phyloP scores from a whole-genome alignment of 2,113 vertebrate genomes.

The Actinemys pallida region DNA sequence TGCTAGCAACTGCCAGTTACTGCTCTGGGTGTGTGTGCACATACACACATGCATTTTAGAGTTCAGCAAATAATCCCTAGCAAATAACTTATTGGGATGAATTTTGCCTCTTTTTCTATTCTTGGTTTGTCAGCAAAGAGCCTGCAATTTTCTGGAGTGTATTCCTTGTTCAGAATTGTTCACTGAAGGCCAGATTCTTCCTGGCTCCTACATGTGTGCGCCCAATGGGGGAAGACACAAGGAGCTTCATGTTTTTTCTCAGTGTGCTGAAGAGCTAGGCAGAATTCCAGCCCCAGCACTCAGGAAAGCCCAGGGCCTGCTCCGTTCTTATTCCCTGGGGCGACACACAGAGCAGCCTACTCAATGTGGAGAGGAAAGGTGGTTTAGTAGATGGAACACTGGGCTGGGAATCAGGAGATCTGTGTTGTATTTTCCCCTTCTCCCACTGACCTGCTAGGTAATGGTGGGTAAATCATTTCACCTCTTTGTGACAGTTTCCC shows the following conservation, averaged over 20 bases:
- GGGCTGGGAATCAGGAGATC: not conserved
- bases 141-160: not conserved
- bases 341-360: not conserved
- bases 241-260: not conserved
- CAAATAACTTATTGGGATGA: conserved; percentile 13
- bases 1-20: not conserved
- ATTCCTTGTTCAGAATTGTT: not conserved
- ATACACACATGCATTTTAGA: not conserved
- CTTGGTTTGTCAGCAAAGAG: not conserved
- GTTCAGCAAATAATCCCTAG: conserved; percentile 34
- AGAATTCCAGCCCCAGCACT: not conserved
- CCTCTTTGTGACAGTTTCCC: not conserved
- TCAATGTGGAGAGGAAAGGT: not conserved
- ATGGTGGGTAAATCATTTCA: not conserved
- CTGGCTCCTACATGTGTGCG: not conserved
- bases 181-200: not conserved
- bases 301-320: not conserved
- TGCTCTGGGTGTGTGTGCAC: not conserved
- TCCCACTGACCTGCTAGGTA: not conserved
- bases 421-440: not conserved
- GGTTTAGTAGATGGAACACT: not conserved
- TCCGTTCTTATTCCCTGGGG: too few species aligned
- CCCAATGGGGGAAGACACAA: not conserved
- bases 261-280: not conserved
- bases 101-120: not conserved